phyloP scores from a whole-genome alignment of 2,888 invertebrate genomes.

The Caenorhabditis sp. region DNA sequence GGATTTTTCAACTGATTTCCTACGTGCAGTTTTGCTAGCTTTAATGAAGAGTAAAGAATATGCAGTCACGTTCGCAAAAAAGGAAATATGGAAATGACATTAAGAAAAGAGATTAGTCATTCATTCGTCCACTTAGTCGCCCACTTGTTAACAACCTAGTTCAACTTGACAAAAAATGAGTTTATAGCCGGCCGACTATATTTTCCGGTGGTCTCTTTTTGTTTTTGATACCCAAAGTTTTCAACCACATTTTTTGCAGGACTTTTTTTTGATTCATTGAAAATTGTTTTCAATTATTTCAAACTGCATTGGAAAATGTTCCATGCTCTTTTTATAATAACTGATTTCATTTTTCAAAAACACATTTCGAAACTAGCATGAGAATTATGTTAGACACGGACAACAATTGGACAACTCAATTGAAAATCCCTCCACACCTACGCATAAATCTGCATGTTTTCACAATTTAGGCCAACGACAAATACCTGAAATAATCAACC shows the following conservation, averaged over 20 bases:
- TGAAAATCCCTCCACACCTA: neutral
- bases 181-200: too few relatives aligned
- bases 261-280: neutral
- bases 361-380: neutral
- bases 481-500: neutral
- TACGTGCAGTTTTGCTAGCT: conserved; percentile 21
- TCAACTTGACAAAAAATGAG: too few relatives aligned
- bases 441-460: conserved; percentile 1
- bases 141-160: neutral
- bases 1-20: too few relatives aligned
- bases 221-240: too few relatives aligned
- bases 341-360: too few relatives aligned
- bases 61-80: neutral
- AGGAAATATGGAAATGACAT: neutral
- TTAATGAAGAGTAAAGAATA: neutral
- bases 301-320: too few relatives aligned
- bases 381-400: neutral
- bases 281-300: too few relatives aligned
- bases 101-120: neutral
- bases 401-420: conserved; percentile 7
- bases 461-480: neutral
- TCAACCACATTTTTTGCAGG: neutral
- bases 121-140: neutral
- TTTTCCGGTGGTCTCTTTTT: too few relatives aligned
- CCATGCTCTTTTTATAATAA: too few relatives aligned